These are phyloP conservation scores for Callithrix jacchus DNA, from an alignment of 2,113 vertebrate species.

Conservation along the genomic window DNA sequence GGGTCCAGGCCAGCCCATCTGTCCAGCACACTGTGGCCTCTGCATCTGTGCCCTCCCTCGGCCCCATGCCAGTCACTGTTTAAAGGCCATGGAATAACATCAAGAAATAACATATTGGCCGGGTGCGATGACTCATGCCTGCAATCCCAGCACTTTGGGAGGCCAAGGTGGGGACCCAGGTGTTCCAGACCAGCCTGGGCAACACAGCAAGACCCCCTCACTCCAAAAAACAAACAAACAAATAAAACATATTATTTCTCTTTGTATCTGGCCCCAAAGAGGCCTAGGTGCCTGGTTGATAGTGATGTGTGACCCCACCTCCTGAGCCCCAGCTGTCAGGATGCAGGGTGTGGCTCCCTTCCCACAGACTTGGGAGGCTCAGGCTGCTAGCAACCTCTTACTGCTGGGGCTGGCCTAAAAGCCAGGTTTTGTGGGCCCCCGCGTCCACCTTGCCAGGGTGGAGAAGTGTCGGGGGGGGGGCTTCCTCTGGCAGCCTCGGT, in stretches of 20 bases:
- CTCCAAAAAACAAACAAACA: no score
- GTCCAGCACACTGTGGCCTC: neutral
- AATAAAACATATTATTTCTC: neutral
- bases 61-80: neutral
- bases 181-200: no score
- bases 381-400: neutral
- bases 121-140: no score
- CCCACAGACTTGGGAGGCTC: neutral
- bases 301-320: neutral
- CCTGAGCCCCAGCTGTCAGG: no score
- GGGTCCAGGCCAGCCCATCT: neutral
- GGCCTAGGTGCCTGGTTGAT: neutral
- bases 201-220: no score
- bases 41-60: fast-evolving
- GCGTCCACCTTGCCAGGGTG: neutral
- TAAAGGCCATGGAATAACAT: neutral
- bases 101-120: no score
- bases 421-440: neutral
- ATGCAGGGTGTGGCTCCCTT: neutral
- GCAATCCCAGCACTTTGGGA: no score
- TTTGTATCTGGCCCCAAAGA: neutral
- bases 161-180: no score
- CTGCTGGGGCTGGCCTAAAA: neutral
- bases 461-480: neutral
- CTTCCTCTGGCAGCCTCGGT: neutral